Evolutionary conservation across 2,113 vertebrate genomes (phyloP).

Genomic region (Craseonycteris thonglongyai): DNA sequence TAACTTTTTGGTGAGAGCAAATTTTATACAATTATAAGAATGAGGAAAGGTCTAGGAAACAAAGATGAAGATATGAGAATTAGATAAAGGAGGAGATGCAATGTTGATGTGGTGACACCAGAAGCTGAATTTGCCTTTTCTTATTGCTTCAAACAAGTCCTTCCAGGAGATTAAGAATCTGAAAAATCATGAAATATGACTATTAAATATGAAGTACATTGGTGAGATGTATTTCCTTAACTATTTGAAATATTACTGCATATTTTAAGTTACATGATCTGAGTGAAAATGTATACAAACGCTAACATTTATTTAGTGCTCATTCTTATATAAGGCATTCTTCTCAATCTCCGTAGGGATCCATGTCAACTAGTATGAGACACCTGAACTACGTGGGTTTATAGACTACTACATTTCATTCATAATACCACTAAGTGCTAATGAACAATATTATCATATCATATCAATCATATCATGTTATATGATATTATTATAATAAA

Average conservation of each 20-base stretch:
- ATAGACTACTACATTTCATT: neutral
- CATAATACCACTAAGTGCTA: neutral
- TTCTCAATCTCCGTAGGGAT: neutral
- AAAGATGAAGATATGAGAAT: neutral
- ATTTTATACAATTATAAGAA: neutral
- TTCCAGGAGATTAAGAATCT: neutral
- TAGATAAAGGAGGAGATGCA: too few species aligned
- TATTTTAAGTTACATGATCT: neutral
- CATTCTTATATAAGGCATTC: rapidly evolving
- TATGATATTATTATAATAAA: neutral
- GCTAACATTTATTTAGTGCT: neutral
- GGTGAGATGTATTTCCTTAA: neutral
- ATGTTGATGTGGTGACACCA: too few species aligned
- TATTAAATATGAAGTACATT: neutral
- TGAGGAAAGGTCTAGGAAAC: neutral
- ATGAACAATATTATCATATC: too few species aligned
- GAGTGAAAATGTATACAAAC: too few species aligned
- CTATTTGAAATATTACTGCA: neutral
- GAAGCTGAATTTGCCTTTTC: neutral
- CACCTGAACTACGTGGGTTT: neutral
- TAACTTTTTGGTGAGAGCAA: neutral
- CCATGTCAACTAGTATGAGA: too few species aligned
- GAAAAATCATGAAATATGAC: neutral
- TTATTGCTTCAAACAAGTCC: too few species aligned
- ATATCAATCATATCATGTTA: neutral